phyloP scores from a whole-genome alignment of 2,797 vertebrate species.

The Chiroxiphia lanceolata region DNA sequence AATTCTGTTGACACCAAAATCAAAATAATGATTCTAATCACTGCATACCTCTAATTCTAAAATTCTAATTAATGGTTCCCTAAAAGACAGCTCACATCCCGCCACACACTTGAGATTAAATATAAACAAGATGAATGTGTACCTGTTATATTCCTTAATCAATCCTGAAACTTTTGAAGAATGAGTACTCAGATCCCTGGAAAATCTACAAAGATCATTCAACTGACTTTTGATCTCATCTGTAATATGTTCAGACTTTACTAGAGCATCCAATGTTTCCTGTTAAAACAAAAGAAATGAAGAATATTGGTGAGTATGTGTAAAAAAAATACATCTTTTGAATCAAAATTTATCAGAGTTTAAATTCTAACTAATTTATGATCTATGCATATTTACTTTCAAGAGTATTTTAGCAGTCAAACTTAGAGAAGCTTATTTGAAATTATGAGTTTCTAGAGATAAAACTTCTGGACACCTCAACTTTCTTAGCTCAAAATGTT shows the following conservation, averaged over 20 bases:
- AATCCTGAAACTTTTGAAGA: conserved; percentile 90
- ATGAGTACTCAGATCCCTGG: conserved; percentile 88
- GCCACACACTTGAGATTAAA: neutral
- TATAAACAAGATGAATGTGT: conserved; percentile 16
- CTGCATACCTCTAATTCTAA: neutral
- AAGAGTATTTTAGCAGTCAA: neutral
- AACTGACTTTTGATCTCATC: conserved; percentile 92
- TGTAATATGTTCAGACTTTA: conserved; percentile 87
- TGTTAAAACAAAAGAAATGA: conserved; percentile 65
- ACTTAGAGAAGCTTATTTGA: neutral
- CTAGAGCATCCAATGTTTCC: conserved; percentile 86
- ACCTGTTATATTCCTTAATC: conserved; percentile 98
- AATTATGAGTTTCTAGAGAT: neutral
- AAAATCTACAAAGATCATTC: conserved; percentile 94
- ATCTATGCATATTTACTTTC: neutral
- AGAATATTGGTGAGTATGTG: neutral
- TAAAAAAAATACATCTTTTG: neutral
- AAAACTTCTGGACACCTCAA: neutral
- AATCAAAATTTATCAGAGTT: neutral
- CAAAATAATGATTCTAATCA: neutral
- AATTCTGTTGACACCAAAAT: neutral
- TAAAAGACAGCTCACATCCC: neutral
- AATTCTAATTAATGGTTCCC: neutral
- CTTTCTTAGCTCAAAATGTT: neutral
- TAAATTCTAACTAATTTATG: neutral